Conservation (phyloP, 2,113 vertebrate species). For the Strigops habroptila region DNA sequence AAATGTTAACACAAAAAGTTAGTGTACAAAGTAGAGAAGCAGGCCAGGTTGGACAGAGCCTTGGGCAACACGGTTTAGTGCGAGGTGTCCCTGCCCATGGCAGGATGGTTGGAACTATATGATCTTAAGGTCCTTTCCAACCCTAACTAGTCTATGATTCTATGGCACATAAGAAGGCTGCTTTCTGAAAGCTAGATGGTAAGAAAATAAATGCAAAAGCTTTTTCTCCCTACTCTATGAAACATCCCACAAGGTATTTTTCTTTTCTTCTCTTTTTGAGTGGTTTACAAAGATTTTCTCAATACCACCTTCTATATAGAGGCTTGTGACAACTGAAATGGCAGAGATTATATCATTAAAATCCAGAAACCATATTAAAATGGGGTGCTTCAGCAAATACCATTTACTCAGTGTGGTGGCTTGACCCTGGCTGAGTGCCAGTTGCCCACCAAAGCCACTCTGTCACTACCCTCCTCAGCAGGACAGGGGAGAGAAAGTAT, state of each 20-base stretch:
- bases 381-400: neutral
- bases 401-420: neutral
- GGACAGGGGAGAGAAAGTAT: neutral
- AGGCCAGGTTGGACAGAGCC: too few relatives aligned
- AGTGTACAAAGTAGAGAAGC: neutral
- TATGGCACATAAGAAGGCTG: neutral
- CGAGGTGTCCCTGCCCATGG: too few relatives aligned
- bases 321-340: neutral
- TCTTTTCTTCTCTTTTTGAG: neutral
- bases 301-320: neutral
- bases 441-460: neutral
- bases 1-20: neutral
- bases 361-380: neutral
- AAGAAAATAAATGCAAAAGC: neutral
- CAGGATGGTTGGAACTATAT: too few relatives aligned
- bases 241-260: neutral
- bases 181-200: neutral
- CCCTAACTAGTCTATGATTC: too few relatives aligned
- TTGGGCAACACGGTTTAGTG: too few relatives aligned
- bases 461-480: neutral
- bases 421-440: neutral
- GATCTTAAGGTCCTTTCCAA: too few relatives aligned
- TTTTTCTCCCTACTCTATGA: neutral
- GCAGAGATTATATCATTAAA: neutral
- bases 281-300: neutral